These are phyloP conservation scores for Hoplias malabaricus DNA, from an alignment of 2,113 vertebrate genomes.

Conservation along the genomic window DNA sequence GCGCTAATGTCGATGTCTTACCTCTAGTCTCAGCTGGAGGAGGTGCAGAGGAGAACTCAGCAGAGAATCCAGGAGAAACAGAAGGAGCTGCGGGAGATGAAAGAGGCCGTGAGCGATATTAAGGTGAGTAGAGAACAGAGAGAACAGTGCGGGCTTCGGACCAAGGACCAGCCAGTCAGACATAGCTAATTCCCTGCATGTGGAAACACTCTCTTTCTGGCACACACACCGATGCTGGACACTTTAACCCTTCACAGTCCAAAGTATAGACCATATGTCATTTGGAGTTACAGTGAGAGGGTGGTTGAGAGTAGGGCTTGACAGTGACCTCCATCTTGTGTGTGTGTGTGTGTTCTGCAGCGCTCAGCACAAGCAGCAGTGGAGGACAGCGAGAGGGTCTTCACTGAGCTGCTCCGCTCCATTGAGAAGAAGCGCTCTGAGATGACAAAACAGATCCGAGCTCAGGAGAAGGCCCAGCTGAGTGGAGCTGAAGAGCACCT, in stretches of 20 bases:
- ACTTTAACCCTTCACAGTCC: too few relatives aligned
- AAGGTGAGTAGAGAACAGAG: too few relatives aligned
- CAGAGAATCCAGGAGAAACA: too few relatives aligned
- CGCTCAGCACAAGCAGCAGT: background rate
- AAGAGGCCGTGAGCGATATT: too few relatives aligned
- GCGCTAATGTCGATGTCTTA: background rate
- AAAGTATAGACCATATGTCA: background rate
- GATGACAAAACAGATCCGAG: conserved; percentile 32
- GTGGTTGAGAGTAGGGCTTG: background rate
- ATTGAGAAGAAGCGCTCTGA: conserved; percentile 45
- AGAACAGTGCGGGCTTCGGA: too few relatives aligned
- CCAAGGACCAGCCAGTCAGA: too few relatives aligned
- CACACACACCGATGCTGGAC: too few relatives aligned
- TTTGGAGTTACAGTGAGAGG: background rate
- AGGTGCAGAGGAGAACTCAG: too few relatives aligned
- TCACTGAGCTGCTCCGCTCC: conserved; percentile 34
- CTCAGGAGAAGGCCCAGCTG: conserved; percentile 31
- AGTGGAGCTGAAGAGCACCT: conserved; percentile 9
- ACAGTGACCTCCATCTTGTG: background rate
- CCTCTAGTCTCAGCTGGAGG: too few relatives aligned
- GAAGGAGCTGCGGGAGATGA: too few relatives aligned
- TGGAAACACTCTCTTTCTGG: too few relatives aligned
- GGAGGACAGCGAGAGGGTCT: conserved; percentile 5
- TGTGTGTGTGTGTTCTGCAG: background rate
- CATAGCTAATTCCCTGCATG: too few relatives aligned